Base-by-base conservation (phyloP, 2,888 invertebrate species). In the Acrobasis consociella region DNA sequence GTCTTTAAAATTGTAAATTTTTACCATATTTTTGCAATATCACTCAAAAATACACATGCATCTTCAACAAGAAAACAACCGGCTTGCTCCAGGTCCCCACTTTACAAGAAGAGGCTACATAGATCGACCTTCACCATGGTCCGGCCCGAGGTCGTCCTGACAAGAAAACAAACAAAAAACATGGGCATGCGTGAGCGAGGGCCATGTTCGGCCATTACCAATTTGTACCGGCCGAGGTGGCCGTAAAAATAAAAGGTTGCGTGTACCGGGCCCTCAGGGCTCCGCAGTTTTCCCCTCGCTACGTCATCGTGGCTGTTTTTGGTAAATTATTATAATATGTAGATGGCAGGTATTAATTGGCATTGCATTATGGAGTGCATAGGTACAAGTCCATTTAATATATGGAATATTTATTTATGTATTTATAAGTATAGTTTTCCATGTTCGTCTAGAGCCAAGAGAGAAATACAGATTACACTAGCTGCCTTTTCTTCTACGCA, bases 141-240 rank as follows among this genome's bases (percentile, higher is more conserved):
- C 67, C 70, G 62, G 62, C 70, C 69, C 70, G 58, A 31, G 46
- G 51, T n/a, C 58, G 67, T 65, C 64, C 69, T 63, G 64, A 52
- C 60, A 67, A 64, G 64, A 62, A 55, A 62, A 49, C 5, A 38
- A 55, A 62, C 55, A 56, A 62, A 62, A 59, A 62, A 53, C 17
- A n/a, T 46, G 49, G 31, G 62, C 53, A 62, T 55, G 62, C 62
- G 62, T 49, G 62, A 55, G 62, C 55, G 49, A 53, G 60, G 17
- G 46, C 53, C 62, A 49, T 62, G 58, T 59, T 61, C 53, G 58
- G 61, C 49, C 67, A 58, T 55, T 55, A 67, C 65, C 68, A 69
- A 67, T 69, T 69, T 69, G 68, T 69, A 68, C 17, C 62, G 49
- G 56, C 58, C 59, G 66, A 64, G 62, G 65, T 65, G 65, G 60